Evolutionary conservation across 2,888 invertebrate genomes (phyloP).

Genomic region (Philonicus albiceps): DNA sequence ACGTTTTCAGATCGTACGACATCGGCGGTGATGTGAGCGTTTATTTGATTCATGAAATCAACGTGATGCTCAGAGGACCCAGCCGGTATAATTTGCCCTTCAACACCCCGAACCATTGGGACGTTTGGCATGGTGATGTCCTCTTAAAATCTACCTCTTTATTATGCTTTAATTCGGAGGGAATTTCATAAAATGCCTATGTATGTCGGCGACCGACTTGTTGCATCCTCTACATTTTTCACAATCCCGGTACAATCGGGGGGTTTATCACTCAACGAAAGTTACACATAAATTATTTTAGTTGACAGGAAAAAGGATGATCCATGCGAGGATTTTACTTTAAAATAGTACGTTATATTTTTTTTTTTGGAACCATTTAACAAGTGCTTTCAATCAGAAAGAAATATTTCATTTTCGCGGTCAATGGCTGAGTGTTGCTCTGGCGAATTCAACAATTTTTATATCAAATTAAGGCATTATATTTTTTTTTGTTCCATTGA

Average conservation of each 20-base stretch:
- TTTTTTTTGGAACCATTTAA: neutral
- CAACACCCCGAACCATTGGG: neutral
- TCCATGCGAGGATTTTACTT: neutral
- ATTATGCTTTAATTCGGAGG: neutral
- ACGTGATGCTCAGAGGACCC: neutral
- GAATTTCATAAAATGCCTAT: neutral
- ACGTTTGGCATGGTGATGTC: constrained; percentile 3
- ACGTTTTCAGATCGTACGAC: neutral
- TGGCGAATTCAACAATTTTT: neutral
- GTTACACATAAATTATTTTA: neutral
- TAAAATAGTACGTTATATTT: neutral
- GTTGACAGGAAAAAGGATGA: neutral
- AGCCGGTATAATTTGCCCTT: neutral
- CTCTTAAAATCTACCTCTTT: neutral
- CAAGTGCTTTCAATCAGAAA: neutral
- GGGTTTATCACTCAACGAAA: neutral
- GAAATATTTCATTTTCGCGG: neutral
- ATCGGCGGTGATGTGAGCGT: neutral
- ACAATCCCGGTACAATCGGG: neutral
- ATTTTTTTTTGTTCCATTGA: neutral
- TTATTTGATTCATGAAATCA: constrained; percentile 31
- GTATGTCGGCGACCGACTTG: neutral
- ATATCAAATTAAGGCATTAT: neutral
- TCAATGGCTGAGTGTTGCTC: neutral
- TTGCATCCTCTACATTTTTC: neutral